Evolutionary conservation across 2,113 vertebrate genomes (phyloP).

Genomic region (Aptenodytes forsteri): DNA sequence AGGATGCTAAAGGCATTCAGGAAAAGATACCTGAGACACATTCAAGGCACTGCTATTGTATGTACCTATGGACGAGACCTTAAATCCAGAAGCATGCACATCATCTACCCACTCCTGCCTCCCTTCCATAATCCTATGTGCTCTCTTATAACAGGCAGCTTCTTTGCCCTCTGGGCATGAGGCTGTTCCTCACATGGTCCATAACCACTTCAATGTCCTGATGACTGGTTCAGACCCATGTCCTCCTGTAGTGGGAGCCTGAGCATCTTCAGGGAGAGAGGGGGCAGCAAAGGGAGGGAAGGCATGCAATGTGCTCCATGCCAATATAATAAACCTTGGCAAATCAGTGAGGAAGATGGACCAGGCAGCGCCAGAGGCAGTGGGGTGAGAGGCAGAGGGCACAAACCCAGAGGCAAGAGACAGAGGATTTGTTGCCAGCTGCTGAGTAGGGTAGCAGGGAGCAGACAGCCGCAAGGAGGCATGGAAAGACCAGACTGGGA

Average conservation of each 20-base stretch:
- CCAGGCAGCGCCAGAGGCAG: background rate
- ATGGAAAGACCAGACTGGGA: slow-evolving; percentile 54
- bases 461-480: slow-evolving; percentile 33
- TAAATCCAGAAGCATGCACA: background rate
- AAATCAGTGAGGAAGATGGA: background rate
- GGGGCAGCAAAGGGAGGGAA: background rate
- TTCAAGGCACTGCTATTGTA: background rate
- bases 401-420: background rate
- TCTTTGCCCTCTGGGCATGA: background rate
- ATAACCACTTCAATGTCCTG: background rate
- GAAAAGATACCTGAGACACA: background rate
- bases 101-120: background rate
- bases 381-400: background rate
- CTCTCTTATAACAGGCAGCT: background rate
- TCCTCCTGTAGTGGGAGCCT: background rate
- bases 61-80: background rate
- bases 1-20: background rate
- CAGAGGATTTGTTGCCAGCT: background rate
- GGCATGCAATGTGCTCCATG: fast-evolving
- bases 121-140: background rate
- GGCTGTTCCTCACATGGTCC: background rate
- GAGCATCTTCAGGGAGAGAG: background rate
- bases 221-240: background rate
- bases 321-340: background rate
- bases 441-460: background rate